Evolutionary conservation across 2,888 invertebrate genomes (phyloP).

Genomic region (Agrotis segetum): DNA sequence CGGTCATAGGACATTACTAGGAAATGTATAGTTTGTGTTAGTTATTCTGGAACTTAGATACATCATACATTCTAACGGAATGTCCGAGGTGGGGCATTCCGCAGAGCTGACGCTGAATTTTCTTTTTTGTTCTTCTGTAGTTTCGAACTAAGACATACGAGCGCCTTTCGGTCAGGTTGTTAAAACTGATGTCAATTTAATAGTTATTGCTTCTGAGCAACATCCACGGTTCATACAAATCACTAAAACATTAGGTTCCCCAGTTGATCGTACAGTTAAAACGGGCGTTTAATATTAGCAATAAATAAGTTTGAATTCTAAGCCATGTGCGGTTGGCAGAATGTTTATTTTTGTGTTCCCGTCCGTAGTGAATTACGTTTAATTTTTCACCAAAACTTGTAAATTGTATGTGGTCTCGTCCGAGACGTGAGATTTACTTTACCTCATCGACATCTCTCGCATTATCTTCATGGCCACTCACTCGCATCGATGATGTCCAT

Average conservation of each 20-base stretch:
- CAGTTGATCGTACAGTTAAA: conserved; percentile 33
- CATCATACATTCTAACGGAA: conserved; percentile 33
- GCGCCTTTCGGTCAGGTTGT: conserved; percentile 59
- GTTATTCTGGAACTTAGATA: conserved; percentile 41
- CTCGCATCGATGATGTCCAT: conserved; percentile 75
- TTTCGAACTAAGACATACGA: conserved; percentile 38
- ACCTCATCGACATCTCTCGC: conserved; percentile 70
- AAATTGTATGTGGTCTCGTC: conserved; percentile 69
- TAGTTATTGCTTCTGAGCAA: conserved; percentile 46
- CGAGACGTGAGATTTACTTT: conserved; percentile 68
- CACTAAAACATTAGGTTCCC: conserved; percentile 30
- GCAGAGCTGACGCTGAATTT: conserved; percentile 24
- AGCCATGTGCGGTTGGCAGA: conserved; percentile 79
- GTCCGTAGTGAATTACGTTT: conserved; percentile 87
- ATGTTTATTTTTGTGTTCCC: conserved; percentile 85
- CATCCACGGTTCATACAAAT: conserved; percentile 31
- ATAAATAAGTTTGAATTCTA: conserved; percentile 61
- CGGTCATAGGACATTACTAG: conserved; percentile 53
- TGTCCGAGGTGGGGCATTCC: conserved; percentile 22
- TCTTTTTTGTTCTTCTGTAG: conserved; percentile 48
- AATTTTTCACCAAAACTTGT: conserved; percentile 73
- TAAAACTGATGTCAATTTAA: conserved; percentile 64
- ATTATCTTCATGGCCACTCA: conserved; percentile 62
- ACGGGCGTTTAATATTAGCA: conserved; percentile 63
- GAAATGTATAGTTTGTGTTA: conserved; percentile 54